Conservation (phyloP, 2,113 vertebrate genomes). For the Ptyas mucosa region DNA sequence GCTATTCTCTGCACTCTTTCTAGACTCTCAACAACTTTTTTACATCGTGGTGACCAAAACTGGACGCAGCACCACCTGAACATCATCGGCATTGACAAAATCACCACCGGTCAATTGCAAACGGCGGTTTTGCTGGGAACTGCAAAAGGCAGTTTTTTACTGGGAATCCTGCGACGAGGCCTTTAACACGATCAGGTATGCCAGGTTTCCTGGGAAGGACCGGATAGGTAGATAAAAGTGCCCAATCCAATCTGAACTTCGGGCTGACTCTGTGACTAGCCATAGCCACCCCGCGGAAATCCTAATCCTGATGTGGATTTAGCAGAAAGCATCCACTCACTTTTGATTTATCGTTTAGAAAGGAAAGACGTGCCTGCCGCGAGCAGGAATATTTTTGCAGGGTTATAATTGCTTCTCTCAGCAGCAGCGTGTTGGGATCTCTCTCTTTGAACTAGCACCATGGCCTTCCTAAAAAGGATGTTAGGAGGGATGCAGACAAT, state of each 20-base stretch:
- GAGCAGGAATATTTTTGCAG: not conserved
- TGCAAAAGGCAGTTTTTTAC: too few relatives aligned
- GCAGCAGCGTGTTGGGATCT: not conserved
- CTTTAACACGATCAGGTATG: too few relatives aligned
- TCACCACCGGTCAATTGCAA: too few relatives aligned
- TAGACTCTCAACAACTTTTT: too few relatives aligned
- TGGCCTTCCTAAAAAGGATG: not conserved
- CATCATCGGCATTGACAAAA: too few relatives aligned
- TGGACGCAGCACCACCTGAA: too few relatives aligned
- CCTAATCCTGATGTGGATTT: not conserved
- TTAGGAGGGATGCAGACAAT: not conserved
- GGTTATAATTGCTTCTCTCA: not conserved
- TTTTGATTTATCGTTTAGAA: not conserved
- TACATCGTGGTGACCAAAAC: too few relatives aligned
- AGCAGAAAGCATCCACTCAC: rapidly evolving
- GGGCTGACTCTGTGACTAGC: not conserved
- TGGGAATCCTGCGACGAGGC: too few relatives aligned
- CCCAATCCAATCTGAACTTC: not conserved
- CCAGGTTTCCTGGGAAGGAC: too few relatives aligned
- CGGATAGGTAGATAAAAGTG: not conserved
- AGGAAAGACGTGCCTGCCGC: not conserved
- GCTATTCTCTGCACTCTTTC: too few relatives aligned
- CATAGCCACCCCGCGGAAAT: not conserved
- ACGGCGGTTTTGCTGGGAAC: too few relatives aligned
- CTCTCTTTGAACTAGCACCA: not conserved